Conservation (phyloP, 2,888 invertebrate species). For the Sinelater perroti region DNA sequence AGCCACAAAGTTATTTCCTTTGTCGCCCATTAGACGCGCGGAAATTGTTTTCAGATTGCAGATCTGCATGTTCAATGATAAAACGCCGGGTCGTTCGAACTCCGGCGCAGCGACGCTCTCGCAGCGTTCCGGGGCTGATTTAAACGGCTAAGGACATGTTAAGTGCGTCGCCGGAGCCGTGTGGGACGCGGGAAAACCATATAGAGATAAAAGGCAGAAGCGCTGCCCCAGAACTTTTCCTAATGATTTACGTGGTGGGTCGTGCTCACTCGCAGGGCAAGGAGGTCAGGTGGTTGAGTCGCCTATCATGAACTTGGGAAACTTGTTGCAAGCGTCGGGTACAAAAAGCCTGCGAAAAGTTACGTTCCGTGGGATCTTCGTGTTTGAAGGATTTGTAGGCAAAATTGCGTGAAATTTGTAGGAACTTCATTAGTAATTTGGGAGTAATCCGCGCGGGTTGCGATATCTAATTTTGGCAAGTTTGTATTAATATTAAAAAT, state of each 20-base stretch:
- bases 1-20: constrained; percentile 18
- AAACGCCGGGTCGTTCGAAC: background rate
- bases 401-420: no score
- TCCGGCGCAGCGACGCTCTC: no score
- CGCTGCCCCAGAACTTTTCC: constrained; percentile 18
- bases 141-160: no score
- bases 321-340: constrained; percentile 22
- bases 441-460: no score
- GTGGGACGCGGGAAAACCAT: constrained; percentile 11
- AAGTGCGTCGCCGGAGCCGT: constrained; percentile 1
- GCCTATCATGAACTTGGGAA: constrained; percentile 17
- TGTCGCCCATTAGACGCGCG: constrained; percentile 12
- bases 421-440: no score
- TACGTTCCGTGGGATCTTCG: constrained; percentile 5
- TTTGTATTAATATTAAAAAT: no score
- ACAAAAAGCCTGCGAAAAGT: constrained; percentile 14
- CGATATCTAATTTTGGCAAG: no score
- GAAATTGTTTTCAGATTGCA: constrained; percentile 23
- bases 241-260: constrained; percentile 23
- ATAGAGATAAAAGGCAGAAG: constrained; percentile 19
- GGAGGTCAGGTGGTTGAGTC: constrained; percentile 16
- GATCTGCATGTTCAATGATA: constrained; percentile 1
- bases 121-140: no score
- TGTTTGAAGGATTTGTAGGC: background rate
- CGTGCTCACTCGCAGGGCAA: constrained; percentile 1